phyloP scores from a whole-genome alignment of 2,113 vertebrate genomes.

The Notiomystis cincta region DNA sequence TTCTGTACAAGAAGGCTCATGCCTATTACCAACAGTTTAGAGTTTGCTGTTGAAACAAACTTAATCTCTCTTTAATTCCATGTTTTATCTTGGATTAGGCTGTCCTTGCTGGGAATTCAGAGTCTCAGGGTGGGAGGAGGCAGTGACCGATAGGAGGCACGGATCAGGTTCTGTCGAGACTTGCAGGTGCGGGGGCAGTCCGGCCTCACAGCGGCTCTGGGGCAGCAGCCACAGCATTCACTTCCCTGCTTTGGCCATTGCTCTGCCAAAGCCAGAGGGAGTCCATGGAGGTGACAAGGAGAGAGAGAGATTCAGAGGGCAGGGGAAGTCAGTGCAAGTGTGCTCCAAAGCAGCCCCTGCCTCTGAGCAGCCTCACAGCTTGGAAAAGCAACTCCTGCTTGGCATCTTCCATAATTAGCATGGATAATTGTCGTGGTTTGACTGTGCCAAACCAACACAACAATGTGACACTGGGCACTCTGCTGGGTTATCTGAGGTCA shows the following conservation, averaged over 20 bases:
- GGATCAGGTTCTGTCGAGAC: background rate
- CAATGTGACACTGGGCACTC: background rate
- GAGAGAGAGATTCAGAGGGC: background rate
- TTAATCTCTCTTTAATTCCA: background rate
- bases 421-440: too few relatives aligned
- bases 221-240: background rate
- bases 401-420: background rate
- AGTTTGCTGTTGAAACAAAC: constrained; percentile 3
- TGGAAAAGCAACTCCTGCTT: background rate
- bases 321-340: background rate
- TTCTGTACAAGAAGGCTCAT: background rate
- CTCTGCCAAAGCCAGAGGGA: background rate
- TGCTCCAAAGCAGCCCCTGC: background rate
- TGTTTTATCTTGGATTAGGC: background rate
- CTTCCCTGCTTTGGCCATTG: background rate
- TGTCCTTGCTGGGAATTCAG: background rate
- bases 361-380: background rate
- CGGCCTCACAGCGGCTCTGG: background rate
- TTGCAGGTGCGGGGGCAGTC: background rate
- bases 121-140: background rate
- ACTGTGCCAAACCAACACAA: too few relatives aligned
- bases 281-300: background rate
- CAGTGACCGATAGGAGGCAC: background rate
- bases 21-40: background rate
- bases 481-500: background rate